Percentiles rank a stretch among this genome's conserved stretches.
These are phyloP conservation scores for Scylla paramamosain DNA, from an alignment of 1,140 invertebrate species.

Conservation along the genomic window DNA sequence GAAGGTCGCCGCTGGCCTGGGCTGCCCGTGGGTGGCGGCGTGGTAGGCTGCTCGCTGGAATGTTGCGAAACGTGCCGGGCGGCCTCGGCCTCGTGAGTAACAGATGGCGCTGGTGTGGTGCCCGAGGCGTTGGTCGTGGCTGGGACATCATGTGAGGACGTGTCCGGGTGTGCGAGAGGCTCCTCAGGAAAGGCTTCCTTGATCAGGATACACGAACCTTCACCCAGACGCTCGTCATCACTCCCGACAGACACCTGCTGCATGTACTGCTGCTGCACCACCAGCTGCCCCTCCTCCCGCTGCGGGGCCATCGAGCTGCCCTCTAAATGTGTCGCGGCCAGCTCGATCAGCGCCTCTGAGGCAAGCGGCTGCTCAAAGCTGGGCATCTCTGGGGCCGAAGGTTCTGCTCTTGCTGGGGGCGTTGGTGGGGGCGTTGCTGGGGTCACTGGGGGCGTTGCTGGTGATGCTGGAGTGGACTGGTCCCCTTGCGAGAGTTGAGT, in stretches of 20 bases:
- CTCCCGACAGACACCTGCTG: conserved; percentile 33
- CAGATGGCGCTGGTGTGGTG: not conserved
- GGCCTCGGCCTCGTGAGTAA: too few relatives aligned
- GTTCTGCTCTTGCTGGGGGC: not conserved
- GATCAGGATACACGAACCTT: conserved; percentile 59
- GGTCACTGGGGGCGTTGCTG: not conserved
- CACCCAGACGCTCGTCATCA: conserved; percentile 52
- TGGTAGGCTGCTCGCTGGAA: not conserved
- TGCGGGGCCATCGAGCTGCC: not conserved
- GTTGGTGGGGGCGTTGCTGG: not conserved
- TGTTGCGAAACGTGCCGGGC: not conserved
- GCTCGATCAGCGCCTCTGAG: not conserved
- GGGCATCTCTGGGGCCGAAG: not conserved
- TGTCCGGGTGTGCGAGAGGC: not conserved
- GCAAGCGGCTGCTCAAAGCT: not conserved
- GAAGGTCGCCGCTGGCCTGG: not conserved
- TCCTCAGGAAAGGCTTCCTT: conserved; percentile 40
- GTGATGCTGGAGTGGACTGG: not conserved
- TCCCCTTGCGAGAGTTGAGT: not conserved
- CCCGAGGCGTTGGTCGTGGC: not conserved
- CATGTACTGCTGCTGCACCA: conserved; percentile 24
- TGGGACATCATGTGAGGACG: not conserved
- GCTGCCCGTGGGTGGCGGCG: not conserved
- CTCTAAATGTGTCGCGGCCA: not conserved
- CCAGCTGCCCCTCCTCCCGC: not conserved